Conservation (phyloP, 1,140 invertebrate genomes). For the Drosophila insularis region DNA sequence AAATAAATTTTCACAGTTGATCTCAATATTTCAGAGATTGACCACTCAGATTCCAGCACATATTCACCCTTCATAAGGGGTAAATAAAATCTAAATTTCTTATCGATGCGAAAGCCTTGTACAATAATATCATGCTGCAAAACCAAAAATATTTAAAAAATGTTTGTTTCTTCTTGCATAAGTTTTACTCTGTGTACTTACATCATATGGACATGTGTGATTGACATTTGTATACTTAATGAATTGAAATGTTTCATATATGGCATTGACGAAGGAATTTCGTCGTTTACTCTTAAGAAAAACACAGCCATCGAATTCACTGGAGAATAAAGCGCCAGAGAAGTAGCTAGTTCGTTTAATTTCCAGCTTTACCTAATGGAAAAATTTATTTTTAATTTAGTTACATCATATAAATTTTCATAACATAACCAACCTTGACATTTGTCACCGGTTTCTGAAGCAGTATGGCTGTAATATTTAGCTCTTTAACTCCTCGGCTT, state of each 20-base stretch:
- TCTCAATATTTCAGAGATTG: neutral
- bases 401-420: neutral
- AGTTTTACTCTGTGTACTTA: neutral
- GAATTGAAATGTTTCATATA: slow-evolving; percentile 7
- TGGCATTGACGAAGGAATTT: neutral
- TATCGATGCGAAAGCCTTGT: slow-evolving; percentile 11
- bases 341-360: neutral
- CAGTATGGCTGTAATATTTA: slow-evolving; percentile 2
- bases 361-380: neutral
- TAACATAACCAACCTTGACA: neutral
- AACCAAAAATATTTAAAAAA: too few species aligned
- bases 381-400: neutral
- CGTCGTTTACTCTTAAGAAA: slow-evolving; percentile 1
- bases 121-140: slow-evolving; percentile 34
- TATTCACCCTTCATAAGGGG: neutral
- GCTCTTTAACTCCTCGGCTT: neutral
- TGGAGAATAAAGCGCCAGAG: neutral
- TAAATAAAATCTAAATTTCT: slow-evolving; percentile 1
- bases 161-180: too few species aligned
- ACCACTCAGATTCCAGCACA: neutral
- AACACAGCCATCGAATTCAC: slow-evolving; percentile 6
- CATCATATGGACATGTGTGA: slow-evolving; percentile 16
- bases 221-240: slow-evolving; percentile 6
- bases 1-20: neutral
- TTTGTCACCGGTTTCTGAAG: slow-evolving; percentile 18